Conservation (phyloP, 2,113 vertebrate genomes). For the Ifrita kowaldi region DNA sequence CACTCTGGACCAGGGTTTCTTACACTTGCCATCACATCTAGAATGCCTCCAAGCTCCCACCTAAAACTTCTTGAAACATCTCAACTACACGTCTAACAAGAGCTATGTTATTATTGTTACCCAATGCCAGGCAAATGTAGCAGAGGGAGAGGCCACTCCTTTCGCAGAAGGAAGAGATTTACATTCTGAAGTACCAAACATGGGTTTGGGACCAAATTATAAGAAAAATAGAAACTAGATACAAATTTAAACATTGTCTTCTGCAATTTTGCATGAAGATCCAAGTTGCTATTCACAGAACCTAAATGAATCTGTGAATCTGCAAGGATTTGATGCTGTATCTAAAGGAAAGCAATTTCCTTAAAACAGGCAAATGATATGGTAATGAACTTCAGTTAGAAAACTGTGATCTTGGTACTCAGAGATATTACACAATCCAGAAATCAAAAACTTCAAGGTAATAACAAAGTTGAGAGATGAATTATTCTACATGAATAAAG, state of each 20-base stretch:
- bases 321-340: not conserved
- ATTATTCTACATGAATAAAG: not conserved
- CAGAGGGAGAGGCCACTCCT: not conserved
- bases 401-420: not conserved
- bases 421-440: not conserved
- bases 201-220: not conserved
- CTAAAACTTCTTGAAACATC: not conserved
- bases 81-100: not conserved
- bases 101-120: not conserved
- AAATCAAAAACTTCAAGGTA: not conserved
- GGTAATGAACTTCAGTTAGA: not conserved
- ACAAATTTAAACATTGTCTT: not conserved
- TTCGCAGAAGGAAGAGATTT: not conserved
- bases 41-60: not conserved
- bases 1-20: not conserved
- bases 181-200: not conserved
- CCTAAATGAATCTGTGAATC: not conserved
- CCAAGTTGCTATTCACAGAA: not conserved
- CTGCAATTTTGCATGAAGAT: not conserved
- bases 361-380: not conserved
- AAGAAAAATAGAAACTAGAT: not conserved
- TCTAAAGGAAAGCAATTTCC: not conserved
- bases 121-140: not conserved
- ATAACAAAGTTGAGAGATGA: not conserved
- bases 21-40: not conserved